These are phyloP conservation scores for Microcaecilia unicolor DNA, from an alignment of 2,797 vertebrate species.

Conservation along the genomic window DNA sequence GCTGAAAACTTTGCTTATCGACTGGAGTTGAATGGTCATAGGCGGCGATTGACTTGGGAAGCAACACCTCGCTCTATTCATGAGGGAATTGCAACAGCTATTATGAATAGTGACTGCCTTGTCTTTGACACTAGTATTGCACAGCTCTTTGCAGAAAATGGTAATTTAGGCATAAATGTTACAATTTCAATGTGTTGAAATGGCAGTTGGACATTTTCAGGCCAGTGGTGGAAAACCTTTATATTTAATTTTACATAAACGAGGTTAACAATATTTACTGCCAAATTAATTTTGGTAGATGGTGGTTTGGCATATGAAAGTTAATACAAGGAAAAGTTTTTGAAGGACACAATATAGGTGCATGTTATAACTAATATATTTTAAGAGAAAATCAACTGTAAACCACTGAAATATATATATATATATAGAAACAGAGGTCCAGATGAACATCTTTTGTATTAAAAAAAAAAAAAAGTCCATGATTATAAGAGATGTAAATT, in stretches of 20 bases:
- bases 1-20: slow-evolving; percentile 89
- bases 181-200: slow-evolving; percentile 91
- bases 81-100: slow-evolving; percentile 85
- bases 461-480: slow-evolving; percentile 64
- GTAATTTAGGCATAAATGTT: slow-evolving; percentile 90
- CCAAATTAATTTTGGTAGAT: slow-evolving; percentile 38
- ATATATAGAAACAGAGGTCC: slow-evolving; percentile 46
- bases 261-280: slow-evolving; percentile 35
- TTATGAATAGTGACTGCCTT: slow-evolving; percentile 92
- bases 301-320: slow-evolving; percentile 45
- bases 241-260: slow-evolving; percentile 49
- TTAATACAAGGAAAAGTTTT: slow-evolving; percentile 54
- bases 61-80: slow-evolving; percentile 88
- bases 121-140: slow-evolving; percentile 92
- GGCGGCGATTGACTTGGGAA: slow-evolving; percentile 90
- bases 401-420: slow-evolving; percentile 71
- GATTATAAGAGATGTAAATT: slow-evolving; percentile 73
- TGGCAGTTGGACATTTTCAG: slow-evolving; percentile 45
- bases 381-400: slow-evolving; percentile 68
- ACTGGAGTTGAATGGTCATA: slow-evolving; percentile 83
- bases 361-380: slow-evolving; percentile 75
- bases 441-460: slow-evolving; percentile 84
- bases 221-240: slow-evolving; percentile 57
- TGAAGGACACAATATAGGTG: slow-evolving; percentile 58
- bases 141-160: slow-evolving; percentile 88